Base-by-base conservation (phyloP, 2,888 invertebrate species). In the Microctonus brassicae region DNA sequence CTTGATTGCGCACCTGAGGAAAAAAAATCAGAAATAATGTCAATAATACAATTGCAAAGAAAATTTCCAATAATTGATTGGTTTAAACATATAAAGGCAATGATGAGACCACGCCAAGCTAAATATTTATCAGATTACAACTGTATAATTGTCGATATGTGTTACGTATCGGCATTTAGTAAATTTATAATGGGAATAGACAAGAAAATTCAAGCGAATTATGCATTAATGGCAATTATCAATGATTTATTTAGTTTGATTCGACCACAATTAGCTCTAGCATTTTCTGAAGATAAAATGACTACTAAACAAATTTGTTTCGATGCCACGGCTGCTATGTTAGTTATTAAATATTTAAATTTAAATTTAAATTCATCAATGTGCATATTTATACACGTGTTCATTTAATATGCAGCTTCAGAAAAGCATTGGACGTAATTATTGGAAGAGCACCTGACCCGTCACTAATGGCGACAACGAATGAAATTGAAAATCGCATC, bases 51-150 rank as follows among this genome's bases (percentile, higher is more conserved):
- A 53, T 65, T 78, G n/a, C 70, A 76, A 39, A 72, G 55, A 34
- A 64, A 60, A n/a, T 77, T 75, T 70, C 78, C 78, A 26, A 75
- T 73, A n/a, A 34, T 78, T 10, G 65, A 77, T 73, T 78, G 78
- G 78, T 76, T 76, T 69, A 73, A 76, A 36, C 74, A 77, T 57
- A 72, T 78, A 62, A 73, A 75, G 53, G 67, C 72, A 33, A 77
- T 78, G 75, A 61, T 78, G 13, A 75, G 75, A 7, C 57, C 70
- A 17, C 42, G 60, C 53, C 77, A 77, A 65, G 75, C 77, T 5
- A 72, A 76, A 69, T 74, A 74, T 67, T 67, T 78, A 66, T 76
- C 78, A 9, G 75, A 76, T 53, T 69, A 71, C 17, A 76, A 76
- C 72, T 75, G 75, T 66, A 70, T 78, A 5, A 66, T 76, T 22